These are phyloP conservation scores for Acanthaster planci DNA, from an alignment of 35 echinoderm and acorn worm genomes.

Conservation along the genomic window DNA sequence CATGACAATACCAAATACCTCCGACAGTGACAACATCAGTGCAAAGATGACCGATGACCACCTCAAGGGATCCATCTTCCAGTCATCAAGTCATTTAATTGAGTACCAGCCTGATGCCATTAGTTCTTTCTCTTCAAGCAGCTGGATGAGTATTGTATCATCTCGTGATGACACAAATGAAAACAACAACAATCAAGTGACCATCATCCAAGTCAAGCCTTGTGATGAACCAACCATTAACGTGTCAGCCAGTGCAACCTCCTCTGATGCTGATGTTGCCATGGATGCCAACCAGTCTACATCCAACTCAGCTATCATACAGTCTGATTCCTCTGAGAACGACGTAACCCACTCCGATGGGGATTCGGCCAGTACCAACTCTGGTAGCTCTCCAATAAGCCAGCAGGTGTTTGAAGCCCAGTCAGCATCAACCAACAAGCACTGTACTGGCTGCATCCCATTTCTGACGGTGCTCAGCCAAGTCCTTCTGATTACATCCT, in stretches of 20 bases:
- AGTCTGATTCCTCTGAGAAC: too few species aligned
- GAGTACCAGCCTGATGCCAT: not conserved
- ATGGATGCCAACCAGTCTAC: too few species aligned
- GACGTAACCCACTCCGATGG: too few species aligned
- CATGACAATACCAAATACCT: not conserved
- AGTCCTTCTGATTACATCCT: not conserved
- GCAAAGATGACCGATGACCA: not conserved
- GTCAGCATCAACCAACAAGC: not conserved
- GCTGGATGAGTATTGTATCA: not conserved
- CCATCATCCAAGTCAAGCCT: not conserved
- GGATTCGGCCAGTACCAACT: too few species aligned
- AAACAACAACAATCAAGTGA: slow-evolving; percentile 21
- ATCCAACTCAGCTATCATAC: too few species aligned
- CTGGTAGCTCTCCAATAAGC: too few species aligned
- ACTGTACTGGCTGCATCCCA: not conserved
- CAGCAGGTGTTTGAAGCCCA: too few species aligned
- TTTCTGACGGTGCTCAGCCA: not conserved
- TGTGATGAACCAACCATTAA: not conserved
- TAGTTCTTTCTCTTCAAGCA: not conserved
- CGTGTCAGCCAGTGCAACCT: not conserved
- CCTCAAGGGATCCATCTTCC: slow-evolving; percentile 1
- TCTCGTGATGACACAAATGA: not conserved
- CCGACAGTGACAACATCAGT: not conserved
- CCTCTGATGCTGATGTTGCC: too few species aligned
- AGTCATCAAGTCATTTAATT: not conserved